These are phyloP conservation scores for Liparis tanakae DNA, from an alignment of 2,797 vertebrate genomes.

Conservation along the genomic window DNA sequence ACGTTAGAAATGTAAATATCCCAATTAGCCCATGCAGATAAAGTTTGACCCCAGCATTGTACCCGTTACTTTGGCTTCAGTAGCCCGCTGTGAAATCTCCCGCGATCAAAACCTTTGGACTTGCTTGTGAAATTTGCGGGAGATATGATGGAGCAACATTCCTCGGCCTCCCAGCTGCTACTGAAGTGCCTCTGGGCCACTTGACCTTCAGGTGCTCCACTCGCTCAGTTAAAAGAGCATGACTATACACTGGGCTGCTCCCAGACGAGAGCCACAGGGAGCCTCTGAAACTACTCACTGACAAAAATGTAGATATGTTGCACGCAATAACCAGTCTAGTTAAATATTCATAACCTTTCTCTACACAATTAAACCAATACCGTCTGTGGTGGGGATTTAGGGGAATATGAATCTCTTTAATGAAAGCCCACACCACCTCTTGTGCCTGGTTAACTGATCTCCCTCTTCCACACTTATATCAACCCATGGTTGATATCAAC, in stretches of 20 bases:
- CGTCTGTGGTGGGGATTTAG: not conserved
- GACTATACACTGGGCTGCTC: constrained; percentile 30
- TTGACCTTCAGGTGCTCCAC: constrained; percentile 51
- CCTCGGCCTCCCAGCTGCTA: constrained; percentile 38
- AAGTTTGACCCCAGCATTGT: not conserved
- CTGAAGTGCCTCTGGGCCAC: constrained; percentile 60
- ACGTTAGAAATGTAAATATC: not conserved
- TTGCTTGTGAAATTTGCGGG: constrained; percentile 29
- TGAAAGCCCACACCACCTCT: not conserved
- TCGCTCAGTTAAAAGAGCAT: constrained; percentile 45
- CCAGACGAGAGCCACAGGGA: constrained; percentile 20
- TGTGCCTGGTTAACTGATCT: not conserved
- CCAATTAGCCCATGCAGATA: not conserved
- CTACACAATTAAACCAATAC: not conserved
- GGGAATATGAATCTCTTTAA: not conserved
- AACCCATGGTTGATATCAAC: no score
- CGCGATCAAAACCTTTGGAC: constrained; percentile 38
- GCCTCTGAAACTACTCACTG: constrained; percentile 22
- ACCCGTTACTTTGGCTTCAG: constrained; percentile 28
- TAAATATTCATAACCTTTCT: constrained; percentile 5
- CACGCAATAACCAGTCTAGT: constrained; percentile 1
- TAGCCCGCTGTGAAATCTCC: constrained; percentile 21
- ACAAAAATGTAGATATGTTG: not conserved
- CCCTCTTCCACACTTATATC: not conserved
- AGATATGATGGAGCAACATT: constrained; percentile 16